These are phyloP conservation scores for Scolanthus callimorphus DNA, from an alignment of 92 coral and sea anemone genomes.

Conservation along the genomic window DNA sequence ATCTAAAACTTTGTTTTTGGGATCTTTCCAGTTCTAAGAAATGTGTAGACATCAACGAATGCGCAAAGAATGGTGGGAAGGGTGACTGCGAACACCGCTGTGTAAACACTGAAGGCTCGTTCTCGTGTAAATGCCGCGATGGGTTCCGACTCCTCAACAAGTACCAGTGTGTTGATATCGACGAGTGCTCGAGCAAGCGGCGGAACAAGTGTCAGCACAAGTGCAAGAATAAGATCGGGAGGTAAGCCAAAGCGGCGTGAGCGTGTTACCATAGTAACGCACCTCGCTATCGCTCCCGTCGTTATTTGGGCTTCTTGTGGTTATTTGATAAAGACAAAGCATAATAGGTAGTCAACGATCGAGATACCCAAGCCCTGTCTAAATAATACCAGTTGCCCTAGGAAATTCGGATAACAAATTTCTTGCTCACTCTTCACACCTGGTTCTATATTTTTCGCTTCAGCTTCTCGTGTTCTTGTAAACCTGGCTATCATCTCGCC, in stretches of 20 bases:
- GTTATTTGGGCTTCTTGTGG: too few species aligned
- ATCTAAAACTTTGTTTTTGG: too few species aligned
- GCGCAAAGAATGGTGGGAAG: slow-evolving; percentile 56
- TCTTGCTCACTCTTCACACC: too few species aligned
- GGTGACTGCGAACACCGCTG: slow-evolving; percentile 86
- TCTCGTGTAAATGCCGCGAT: slow-evolving; percentile 58
- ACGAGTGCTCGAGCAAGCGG: slow-evolving; percentile 52
- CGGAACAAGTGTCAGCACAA: slow-evolving; percentile 56
- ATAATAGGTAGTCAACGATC: too few species aligned
- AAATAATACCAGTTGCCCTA: too few species aligned
- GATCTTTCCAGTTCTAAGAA: too few species aligned
- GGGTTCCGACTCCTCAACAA: slow-evolving; percentile 47
- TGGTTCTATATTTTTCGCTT: not conserved
- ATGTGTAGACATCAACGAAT: slow-evolving; percentile 81
- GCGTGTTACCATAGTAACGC: too few species aligned
- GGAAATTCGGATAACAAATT: too few species aligned
- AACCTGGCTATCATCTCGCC: slow-evolving; percentile 62
- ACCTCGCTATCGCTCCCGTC: too few species aligned
- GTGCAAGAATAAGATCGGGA: slow-evolving; percentile 70
- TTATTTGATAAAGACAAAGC: too few species aligned
- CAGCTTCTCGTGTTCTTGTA: slow-evolving; percentile 82
- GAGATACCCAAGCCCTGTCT: too few species aligned
- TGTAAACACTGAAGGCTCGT: slow-evolving; percentile 71
- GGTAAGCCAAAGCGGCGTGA: too few species aligned
- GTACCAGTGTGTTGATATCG: slow-evolving; percentile 57